These are phyloP conservation scores for Panulirus ornatus DNA, from an alignment of 1,140 invertebrate species.

Conservation along the genomic window DNA sequence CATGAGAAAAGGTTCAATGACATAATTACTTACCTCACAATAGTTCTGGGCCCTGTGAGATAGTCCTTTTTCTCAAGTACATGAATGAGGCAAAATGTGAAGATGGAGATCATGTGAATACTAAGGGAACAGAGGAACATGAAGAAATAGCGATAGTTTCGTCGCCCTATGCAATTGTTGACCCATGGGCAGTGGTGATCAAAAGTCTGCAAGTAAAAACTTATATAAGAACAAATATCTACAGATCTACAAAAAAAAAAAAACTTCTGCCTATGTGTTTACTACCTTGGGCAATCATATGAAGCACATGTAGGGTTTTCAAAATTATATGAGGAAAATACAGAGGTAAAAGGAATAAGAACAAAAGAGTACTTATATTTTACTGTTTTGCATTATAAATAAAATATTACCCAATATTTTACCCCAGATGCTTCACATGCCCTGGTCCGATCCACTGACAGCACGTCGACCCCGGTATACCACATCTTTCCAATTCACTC, in stretches of 20 bases:
- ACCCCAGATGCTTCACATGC: no score
- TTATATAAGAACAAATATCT: not conserved
- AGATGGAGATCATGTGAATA: conserved; percentile 98
- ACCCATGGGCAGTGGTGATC: conserved; percentile 99
- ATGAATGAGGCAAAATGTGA: conserved; percentile 94
- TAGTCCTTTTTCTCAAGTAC: conserved; percentile 88
- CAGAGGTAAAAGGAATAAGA: not conserved
- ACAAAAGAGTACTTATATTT: no score
- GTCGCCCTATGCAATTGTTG: conserved; percentile 99
- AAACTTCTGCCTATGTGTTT: no score
- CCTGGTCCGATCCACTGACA: no score
- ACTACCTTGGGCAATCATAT: no score
- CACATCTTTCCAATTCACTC: no score
- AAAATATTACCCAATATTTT: no score
- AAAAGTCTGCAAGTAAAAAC: conserved; percentile 90
- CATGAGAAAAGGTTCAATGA: no score
- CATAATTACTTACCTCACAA: conserved; percentile 55
- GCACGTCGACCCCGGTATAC: no score
- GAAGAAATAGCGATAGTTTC: conserved; percentile 99
- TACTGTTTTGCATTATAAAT: no score
- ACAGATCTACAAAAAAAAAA: not conserved
- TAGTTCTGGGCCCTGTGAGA: conserved; percentile 86
- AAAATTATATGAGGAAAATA: no score
- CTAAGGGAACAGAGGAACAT: conserved; percentile 97
- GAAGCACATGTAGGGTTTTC: no score